Evolutionary conservation across 2,113 vertebrate genomes (phyloP).

Genomic region (Festucalex cinctus): DNA sequence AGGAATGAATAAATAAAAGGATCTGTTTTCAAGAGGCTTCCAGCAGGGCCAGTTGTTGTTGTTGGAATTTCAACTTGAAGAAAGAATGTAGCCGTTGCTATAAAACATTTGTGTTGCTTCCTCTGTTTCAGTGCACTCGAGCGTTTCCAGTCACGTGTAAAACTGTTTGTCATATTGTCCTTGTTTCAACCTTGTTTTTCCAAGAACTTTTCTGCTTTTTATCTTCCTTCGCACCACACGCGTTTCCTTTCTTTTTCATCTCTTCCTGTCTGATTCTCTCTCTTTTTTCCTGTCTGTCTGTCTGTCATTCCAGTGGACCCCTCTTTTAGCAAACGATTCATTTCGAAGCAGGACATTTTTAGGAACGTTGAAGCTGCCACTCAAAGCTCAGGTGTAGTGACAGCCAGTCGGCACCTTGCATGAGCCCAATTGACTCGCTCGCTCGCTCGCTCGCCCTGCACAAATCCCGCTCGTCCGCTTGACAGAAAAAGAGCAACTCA

Average conservation of each 20-base stretch:
- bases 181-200: conserved; percentile 41
- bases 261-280: conserved; percentile 8
- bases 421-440: conserved; percentile 62
- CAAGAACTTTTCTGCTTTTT: conserved; percentile 33
- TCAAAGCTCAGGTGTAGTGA: conserved; percentile 81
- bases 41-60: not conserved
- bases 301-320: conserved; percentile 96
- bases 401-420: conserved; percentile 84
- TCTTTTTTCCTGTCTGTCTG: conserved; percentile 69
- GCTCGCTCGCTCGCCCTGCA: conserved; percentile 33
- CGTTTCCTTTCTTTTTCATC: conserved; percentile 2
- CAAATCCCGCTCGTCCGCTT: conserved; percentile 20
- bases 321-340: conserved; percentile 85
- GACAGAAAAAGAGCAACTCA: conserved; percentile 62
- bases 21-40: not conserved
- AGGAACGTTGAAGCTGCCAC: conserved; percentile 84
- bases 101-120: not conserved
- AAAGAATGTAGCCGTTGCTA: not conserved
- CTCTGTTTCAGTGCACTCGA: not conserved
- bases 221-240: conserved; percentile 13
- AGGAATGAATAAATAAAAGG: too few relatives aligned
- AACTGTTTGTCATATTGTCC: conserved; percentile 42
- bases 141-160: conserved; percentile 23
- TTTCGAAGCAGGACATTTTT: conserved; percentile 87
- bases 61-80: conserved; percentile 2